Percentiles rank a stretch among this genome's conserved stretches.
phyloP scores from a whole-genome alignment of 92 coral and sea anemone genomes.

The Porites cylindrica region DNA sequence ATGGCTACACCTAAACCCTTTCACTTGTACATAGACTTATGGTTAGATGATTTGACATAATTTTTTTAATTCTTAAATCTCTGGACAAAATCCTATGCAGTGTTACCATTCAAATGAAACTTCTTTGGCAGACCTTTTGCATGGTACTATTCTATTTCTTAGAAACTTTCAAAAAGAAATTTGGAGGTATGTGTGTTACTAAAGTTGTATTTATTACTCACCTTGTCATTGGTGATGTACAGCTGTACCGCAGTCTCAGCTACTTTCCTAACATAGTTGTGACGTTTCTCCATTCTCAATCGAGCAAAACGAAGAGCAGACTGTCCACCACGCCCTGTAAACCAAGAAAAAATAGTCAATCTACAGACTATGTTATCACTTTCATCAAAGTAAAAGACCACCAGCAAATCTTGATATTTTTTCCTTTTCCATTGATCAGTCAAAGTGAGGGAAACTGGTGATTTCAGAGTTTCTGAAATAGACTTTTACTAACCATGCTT shows the following conservation, averaged over 20 bases:
- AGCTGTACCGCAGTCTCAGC: slow-evolving; percentile 98
- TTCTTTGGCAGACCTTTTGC: too few relatives aligned
- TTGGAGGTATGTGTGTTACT: background rate
- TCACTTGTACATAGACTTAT: background rate
- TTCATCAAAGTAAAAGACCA: too few relatives aligned
- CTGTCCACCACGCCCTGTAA: slow-evolving; percentile 97
- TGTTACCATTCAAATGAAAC: too few relatives aligned
- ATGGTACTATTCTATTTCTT: too few relatives aligned
- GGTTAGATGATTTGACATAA: too few relatives aligned
- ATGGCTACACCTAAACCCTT: background rate
- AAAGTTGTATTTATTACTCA: slow-evolving; percentile 8
- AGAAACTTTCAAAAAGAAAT: too few relatives aligned
- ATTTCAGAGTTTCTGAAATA: background rate
- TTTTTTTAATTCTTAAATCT: too few relatives aligned
- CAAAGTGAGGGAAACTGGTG: background rate
- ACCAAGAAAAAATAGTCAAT: background rate
- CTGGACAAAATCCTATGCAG: too few relatives aligned
- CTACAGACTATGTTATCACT: too few relatives aligned
- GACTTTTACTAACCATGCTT: slow-evolving; percentile 80
- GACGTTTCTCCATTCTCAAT: slow-evolving; percentile 97
- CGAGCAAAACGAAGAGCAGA: slow-evolving; percentile 99
- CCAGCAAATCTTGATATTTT: too few relatives aligned
- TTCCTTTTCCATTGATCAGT: too few relatives aligned
- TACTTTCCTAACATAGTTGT: slow-evolving; percentile 97
- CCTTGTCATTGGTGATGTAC: slow-evolving; percentile 91